Percentiles rank a stretch among this genome's conserved stretches.
Conservation (phyloP, 2,888 invertebrate species). For the Linyphia triangularis region DNA sequence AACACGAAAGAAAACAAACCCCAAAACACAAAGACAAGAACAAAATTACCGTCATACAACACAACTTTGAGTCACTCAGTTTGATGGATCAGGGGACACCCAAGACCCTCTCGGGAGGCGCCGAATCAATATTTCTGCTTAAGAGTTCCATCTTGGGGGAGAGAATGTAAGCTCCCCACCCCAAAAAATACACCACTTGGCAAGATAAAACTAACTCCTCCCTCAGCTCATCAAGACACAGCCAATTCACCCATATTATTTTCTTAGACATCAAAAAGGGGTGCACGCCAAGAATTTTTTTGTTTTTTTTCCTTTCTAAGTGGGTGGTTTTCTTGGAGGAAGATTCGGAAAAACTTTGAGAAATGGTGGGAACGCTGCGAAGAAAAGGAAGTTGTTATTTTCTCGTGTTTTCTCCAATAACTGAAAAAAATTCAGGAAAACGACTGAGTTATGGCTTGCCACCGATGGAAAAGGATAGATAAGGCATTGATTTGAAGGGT, state of each 20-base stretch:
- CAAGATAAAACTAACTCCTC: constrained; percentile 10
- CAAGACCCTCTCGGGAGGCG: background rate
- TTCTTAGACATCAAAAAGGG: background rate
- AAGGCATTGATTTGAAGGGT: too few species aligned
- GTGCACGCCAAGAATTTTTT: background rate
- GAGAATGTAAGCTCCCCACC: background rate
- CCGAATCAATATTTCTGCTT: constrained; percentile 4
- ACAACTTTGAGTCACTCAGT: background rate
- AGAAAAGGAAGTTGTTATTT: background rate
- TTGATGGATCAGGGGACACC: background rate
- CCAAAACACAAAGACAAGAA: background rate
- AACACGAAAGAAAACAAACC: background rate
- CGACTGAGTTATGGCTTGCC: too few species aligned
- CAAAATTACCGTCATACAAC: constrained; percentile 15
- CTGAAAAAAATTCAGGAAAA: too few species aligned
- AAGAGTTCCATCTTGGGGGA: background rate
- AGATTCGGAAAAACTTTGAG: background rate
- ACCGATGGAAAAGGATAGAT: too few species aligned
- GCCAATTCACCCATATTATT: constrained; percentile 11
- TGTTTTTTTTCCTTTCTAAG: background rate
- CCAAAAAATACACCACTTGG: background rate
- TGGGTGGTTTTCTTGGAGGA: background rate
- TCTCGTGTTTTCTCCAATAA: too few species aligned
- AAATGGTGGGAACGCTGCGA: background rate
- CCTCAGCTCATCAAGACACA: background rate